Percentiles rank a stretch among this genome's conserved stretches.
These are phyloP conservation scores for Pterocles burchelli DNA, from an alignment of 2,113 vertebrate species.

Conservation along the genomic window DNA sequence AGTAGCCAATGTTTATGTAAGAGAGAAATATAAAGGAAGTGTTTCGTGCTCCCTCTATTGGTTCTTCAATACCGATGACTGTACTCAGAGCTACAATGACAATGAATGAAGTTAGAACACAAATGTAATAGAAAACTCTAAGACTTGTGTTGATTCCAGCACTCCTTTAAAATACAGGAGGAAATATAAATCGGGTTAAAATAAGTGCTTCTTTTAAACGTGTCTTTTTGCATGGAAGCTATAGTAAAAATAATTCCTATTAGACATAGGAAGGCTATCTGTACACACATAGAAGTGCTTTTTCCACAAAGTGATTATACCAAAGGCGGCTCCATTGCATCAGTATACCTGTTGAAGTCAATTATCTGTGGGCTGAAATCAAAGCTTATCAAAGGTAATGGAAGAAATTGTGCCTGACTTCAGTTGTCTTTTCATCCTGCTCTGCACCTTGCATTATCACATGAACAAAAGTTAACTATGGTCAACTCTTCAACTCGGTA, in stretches of 20 bases:
- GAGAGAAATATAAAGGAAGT: background rate
- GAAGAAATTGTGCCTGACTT: background rate
- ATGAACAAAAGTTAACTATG: background rate
- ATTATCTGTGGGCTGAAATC: background rate
- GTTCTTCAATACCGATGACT: background rate
- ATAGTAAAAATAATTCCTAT: background rate
- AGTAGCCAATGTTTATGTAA: constrained; percentile 40
- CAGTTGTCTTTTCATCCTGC: background rate
- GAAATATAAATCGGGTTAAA: background rate
- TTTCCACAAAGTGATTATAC: background rate
- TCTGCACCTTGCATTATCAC: background rate
- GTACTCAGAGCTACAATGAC: fast-evolving
- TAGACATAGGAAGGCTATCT: background rate
- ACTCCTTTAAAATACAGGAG: background rate
- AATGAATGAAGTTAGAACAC: background rate
- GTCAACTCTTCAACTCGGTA: background rate
- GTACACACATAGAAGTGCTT: background rate
- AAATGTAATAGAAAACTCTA: background rate
- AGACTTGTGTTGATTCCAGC: background rate
- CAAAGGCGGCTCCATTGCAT: background rate
- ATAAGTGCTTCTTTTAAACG: background rate
- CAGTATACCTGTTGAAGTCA: background rate
- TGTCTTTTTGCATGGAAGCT: fast-evolving
- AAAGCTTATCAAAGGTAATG: background rate
- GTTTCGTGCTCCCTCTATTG: constrained; percentile 57